Evolutionary conservation across 2,797 vertebrate genomes (phyloP).

Genomic region (Tamandua tetradactyla): DNA sequence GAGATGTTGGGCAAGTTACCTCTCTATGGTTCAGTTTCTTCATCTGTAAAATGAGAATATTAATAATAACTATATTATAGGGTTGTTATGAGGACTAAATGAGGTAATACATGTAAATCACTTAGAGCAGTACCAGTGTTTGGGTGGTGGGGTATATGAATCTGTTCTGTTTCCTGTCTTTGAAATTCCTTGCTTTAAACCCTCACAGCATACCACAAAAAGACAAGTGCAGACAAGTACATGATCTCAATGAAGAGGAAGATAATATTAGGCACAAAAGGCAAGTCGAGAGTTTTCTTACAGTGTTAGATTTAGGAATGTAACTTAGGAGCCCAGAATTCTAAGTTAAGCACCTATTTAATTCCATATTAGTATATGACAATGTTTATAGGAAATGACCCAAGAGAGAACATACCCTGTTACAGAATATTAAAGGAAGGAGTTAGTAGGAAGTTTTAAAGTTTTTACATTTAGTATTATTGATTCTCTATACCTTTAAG

Average conservation of each 20-base stretch:
- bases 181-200: slow-evolving; percentile 81
- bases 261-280: slow-evolving; percentile 83
- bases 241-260: slow-evolving; percentile 82
- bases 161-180: slow-evolving; percentile 78
- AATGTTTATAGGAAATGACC: slow-evolving; percentile 72
- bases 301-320: slow-evolving; percentile 80
- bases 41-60: slow-evolving; percentile 48
- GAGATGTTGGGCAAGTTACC: slow-evolving; percentile 17
- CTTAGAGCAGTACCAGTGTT: slow-evolving; percentile 58
- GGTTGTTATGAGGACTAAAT: slow-evolving; percentile 46
- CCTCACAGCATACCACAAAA: slow-evolving; percentile 82
- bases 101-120: slow-evolving; percentile 56
- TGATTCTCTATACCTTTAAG: slow-evolving; percentile 61
- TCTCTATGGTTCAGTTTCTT: slow-evolving; percentile 50
- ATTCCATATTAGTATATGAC: slow-evolving; percentile 69
- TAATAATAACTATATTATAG: slow-evolving; percentile 11
- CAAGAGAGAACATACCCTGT: slow-evolving; percentile 61
- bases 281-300: slow-evolving; percentile 81
- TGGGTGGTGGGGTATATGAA: slow-evolving; percentile 63
- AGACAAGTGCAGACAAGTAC: slow-evolving; percentile 81
- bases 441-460: slow-evolving; percentile 66
- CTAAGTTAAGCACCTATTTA: slow-evolving; percentile 69
- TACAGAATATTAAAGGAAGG: slow-evolving; percentile 64
- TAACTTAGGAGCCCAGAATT: slow-evolving; percentile 68
- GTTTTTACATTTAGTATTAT: slow-evolving; percentile 67